phyloP scores from a whole-genome alignment of 92 coral and sea anemone genomes.

The Epizoanthus scotinus region DNA sequence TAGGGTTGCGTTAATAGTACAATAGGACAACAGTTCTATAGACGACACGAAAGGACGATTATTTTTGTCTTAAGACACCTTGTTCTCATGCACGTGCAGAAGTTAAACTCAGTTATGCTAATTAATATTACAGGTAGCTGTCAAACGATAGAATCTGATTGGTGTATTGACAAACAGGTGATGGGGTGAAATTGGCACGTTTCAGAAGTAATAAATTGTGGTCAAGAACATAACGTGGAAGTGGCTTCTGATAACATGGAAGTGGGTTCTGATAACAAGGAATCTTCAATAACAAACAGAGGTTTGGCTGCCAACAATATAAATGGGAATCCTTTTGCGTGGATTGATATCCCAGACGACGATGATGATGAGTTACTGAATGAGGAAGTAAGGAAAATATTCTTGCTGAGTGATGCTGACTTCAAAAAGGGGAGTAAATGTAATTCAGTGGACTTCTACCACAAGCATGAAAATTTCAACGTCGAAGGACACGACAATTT shows the following conservation, averaged over 20 bases:
- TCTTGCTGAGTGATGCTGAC: background rate
- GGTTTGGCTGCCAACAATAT: background rate
- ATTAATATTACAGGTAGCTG: too few species aligned
- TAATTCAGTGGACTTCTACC: background rate
- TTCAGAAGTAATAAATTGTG: too few species aligned
- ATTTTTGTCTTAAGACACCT: too few species aligned
- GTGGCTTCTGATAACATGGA: slow-evolving; percentile 8
- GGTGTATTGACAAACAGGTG: too few species aligned
- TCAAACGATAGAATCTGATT: too few species aligned
- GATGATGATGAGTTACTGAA: background rate
- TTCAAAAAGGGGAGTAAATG: slow-evolving; percentile 8
- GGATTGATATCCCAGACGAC: background rate
- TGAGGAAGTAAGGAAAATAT: slow-evolving; percentile 24
- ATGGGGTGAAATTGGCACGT: too few species aligned
- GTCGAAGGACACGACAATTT: background rate
- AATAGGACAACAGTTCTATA: too few species aligned
- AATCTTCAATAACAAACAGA: background rate
- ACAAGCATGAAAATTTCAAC: background rate
- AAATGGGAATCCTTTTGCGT: background rate
- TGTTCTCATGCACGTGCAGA: too few species aligned
- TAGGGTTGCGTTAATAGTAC: too few species aligned
- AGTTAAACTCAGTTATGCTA: too few species aligned
- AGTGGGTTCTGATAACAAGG: background rate
- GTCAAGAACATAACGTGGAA: background rate
- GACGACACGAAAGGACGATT: too few species aligned